Percentiles rank a stretch among this genome's conserved stretches.
phyloP scores from a whole-genome alignment of 2,888 invertebrate genomes.

The Hemistola chrysoprasaria region DNA sequence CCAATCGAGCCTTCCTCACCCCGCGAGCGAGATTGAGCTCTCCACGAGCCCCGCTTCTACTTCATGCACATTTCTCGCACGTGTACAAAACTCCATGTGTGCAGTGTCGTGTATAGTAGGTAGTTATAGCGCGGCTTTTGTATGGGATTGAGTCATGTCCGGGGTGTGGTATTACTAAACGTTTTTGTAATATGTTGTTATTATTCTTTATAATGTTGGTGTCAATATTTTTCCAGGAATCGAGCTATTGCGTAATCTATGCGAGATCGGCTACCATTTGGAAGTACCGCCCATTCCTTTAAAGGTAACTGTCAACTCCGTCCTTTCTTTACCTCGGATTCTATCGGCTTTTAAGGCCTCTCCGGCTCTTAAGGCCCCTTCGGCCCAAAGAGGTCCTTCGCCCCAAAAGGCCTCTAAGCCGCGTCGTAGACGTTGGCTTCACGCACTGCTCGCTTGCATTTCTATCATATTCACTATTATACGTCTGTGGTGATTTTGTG shows the following conservation, averaged over 20 bases:
- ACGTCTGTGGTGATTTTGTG: slow-evolving; percentile 40
- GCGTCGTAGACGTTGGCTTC: slow-evolving; percentile 31
- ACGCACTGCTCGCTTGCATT: slow-evolving; percentile 46
- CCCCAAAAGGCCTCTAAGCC: slow-evolving; percentile 5
- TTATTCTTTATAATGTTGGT: too few relatives aligned
- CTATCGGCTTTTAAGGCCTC: not conserved
- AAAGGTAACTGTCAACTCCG: slow-evolving; percentile 76
- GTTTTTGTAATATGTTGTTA: too few relatives aligned
- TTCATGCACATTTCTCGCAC: too few relatives aligned
- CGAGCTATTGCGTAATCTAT: slow-evolving; percentile 83
- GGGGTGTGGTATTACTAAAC: too few relatives aligned
- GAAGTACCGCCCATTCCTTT: slow-evolving; percentile 85
- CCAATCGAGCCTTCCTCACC: too few relatives aligned
- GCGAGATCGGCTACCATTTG: slow-evolving; percentile 87
- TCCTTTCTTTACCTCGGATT: slow-evolving; percentile 9
- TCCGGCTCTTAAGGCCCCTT: not conserved
- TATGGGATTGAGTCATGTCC: too few relatives aligned
- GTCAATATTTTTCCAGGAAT: slow-evolving; percentile 70
- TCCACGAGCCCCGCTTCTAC: too few relatives aligned
- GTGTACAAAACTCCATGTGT: too few relatives aligned
- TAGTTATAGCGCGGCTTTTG: too few relatives aligned
- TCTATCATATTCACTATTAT: slow-evolving; percentile 41
- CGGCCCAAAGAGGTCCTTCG: slow-evolving; percentile 3
- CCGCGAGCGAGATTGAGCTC: too few relatives aligned
- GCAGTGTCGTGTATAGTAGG: too few relatives aligned